Evolutionary conservation across 2,797 vertebrate genomes (phyloP).

Genomic region (Crenuchus spilurus): DNA sequence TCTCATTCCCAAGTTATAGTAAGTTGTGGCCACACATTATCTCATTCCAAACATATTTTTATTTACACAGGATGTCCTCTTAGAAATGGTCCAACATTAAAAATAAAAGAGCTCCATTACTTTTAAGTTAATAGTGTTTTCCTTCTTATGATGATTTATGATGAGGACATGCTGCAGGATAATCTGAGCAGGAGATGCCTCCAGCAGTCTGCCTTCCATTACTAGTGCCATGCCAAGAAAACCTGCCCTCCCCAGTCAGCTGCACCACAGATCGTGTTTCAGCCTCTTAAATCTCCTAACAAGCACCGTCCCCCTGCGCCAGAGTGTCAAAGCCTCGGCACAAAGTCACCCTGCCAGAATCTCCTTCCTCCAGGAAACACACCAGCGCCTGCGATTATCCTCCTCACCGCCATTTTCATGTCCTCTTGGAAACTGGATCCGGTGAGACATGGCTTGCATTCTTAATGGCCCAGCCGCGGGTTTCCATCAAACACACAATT

Average conservation of each 20-base stretch:
- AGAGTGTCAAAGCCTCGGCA: slow-evolving; percentile 69
- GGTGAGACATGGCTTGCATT: slow-evolving; percentile 30
- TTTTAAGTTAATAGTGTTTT: too few relatives aligned
- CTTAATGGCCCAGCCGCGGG: slow-evolving; percentile 15
- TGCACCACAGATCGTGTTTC: slow-evolving; percentile 75
- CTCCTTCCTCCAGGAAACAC: slow-evolving; percentile 31
- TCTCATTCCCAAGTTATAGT: too few relatives aligned
- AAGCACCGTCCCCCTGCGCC: slow-evolving; percentile 70
- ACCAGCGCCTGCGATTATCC: slow-evolving; percentile 29
- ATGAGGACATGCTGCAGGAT: slow-evolving; percentile 31
- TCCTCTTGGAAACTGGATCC: slow-evolving; percentile 36
- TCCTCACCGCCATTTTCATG: slow-evolving; percentile 29
- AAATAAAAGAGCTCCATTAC: too few relatives aligned
- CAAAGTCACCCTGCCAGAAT: slow-evolving; percentile 72
- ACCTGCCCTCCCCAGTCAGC: slow-evolving; percentile 66
- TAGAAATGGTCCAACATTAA: too few relatives aligned
- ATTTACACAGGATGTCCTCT: too few relatives aligned
- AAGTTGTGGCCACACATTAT: too few relatives aligned
- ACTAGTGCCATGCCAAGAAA: slow-evolving; percentile 70
- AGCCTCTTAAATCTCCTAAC: slow-evolving; percentile 76
- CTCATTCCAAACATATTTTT: too few relatives aligned
- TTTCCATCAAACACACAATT: slow-evolving; percentile 39
- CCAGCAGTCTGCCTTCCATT: slow-evolving; percentile 65
- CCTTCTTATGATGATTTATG: too few relatives aligned
- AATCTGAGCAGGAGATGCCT: slow-evolving; percentile 31